Evolutionary conservation across 2,797 vertebrate species (phyloP), one percentile per base, ranked within the genome.

Genomic region (Enteromius afrohamiltoni): DNA sequence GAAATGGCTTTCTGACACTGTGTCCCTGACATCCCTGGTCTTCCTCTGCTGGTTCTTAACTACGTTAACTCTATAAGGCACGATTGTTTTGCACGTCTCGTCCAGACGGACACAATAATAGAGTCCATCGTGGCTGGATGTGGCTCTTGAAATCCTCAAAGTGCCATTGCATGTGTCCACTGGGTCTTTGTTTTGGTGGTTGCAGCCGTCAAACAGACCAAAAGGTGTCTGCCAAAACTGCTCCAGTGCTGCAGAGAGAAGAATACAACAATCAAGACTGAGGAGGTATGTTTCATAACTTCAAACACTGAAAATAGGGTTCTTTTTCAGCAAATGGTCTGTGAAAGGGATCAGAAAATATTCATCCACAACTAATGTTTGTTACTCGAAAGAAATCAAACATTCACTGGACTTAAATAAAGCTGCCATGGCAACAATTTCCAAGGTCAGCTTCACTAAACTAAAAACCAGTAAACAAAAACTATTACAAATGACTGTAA

Each of bases 221-320:
- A 94, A 93, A 5, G 95, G 95, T 1, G 94, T 95, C 81, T 93
- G 92, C 94, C 94, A 95, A 87, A 84, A 89, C 55, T 84, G 85
- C 26, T 89, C 86, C 85, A 85, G 31, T 64, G 90, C 93, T 94
- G 23, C 8, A 86, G 47, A 80, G 8, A n/a, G 45, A 51, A 86
- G 49, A 17, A 82, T 47, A 51, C 45, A 47, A 83, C 19, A 8
- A 17, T 53, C 21, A 60, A 1, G 40, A 70, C 40, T 4, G 17
- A 71, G 23, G 1, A 31, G 8, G 34, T 4, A 51, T 31, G 34
- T 51, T 60, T 16, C 3, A 37, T 1, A 6, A 9, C 34, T 40
- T 58, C 2, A 55, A 75, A 29, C 7, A 11, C 23, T 29, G 55
- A 53, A 1, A 29, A 10, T 19, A 2, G 8, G 9, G 3, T 29